A percentile compares a stretch with the other conserved stretches of the same genome.
Evolutionary conservation across 2,888 invertebrate species (phyloP).

Genomic region (Leptura quadrifasciata): DNA sequence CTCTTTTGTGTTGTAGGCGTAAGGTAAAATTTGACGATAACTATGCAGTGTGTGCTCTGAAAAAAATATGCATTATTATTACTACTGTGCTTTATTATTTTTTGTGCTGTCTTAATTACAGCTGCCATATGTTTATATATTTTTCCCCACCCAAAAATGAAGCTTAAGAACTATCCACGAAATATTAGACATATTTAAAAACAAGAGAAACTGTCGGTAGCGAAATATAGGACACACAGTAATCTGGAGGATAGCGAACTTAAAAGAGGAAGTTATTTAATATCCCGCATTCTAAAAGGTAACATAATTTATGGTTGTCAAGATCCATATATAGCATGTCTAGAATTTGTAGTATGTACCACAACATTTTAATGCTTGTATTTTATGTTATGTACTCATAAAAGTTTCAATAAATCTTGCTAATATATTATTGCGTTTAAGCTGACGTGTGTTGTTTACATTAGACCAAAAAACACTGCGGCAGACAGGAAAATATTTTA

Average conservation of each 20-base stretch:
- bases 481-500: not conserved
- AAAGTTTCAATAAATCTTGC: not conserved
- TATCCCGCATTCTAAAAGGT: not conserved
- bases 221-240: no score
- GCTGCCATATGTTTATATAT: no score
- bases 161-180: no score
- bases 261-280: not conserved
- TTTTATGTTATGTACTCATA: not conserved
- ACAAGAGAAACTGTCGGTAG: no score
- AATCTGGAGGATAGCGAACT: not conserved
- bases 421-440: not conserved
- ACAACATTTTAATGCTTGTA: slow-evolving; percentile 6
- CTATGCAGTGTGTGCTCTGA: no score
- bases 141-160: no score
- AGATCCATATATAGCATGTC: not conserved
- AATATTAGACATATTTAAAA: no score
- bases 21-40: no score
- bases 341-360: not conserved
- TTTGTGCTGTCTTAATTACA: no score
- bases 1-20: no score
- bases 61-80: no score
- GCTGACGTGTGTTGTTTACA: not conserved
- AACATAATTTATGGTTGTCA: not conserved
- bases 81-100: no score
- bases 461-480: not conserved